Conservation (phyloP, 2,888 invertebrate species). For the Chelonus formosanus region DNA sequence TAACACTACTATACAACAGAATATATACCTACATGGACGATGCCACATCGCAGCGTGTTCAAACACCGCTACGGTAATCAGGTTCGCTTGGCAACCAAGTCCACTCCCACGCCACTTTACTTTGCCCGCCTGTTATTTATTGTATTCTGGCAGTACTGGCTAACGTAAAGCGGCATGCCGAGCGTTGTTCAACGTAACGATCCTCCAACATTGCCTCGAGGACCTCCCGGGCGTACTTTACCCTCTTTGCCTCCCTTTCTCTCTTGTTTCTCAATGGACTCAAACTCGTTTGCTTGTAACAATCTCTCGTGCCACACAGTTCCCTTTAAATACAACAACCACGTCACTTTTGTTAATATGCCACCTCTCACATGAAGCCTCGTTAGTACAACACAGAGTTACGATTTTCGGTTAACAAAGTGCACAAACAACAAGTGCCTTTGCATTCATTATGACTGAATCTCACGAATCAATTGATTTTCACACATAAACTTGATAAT, state of each 20-base stretch:
- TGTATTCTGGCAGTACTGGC: constrained; percentile 34
- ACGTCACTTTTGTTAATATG: constrained; percentile 18
- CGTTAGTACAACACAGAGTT: constrained; percentile 24
- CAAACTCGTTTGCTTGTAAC: constrained; percentile 30
- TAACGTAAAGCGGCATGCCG: constrained; percentile 34
- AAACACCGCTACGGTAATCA: constrained; percentile 42
- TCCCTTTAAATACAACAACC: constrained; percentile 29
- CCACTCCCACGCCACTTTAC: constrained; percentile 46
- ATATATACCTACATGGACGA: constrained; percentile 6
- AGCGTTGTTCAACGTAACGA: constrained; percentile 32
- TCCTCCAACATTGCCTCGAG: constrained; percentile 26
- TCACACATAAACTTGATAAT: constrained; percentile 18
- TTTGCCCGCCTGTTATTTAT: constrained; percentile 43
- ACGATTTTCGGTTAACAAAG: constrained; percentile 27
- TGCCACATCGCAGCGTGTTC: constrained; percentile 34
- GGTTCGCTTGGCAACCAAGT: constrained; percentile 44
- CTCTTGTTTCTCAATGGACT: constrained; percentile 26
- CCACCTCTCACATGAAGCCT: constrained; percentile 9
- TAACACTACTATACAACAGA: background rate
- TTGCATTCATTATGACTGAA: constrained; percentile 10
- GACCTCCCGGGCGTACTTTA: constrained; percentile 27
- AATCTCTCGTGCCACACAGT: constrained; percentile 26
- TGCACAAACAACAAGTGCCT: constrained; percentile 15
- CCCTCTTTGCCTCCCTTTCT: constrained; percentile 19
- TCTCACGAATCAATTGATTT: constrained; percentile 12